Conservation (phyloP, 1,140 invertebrate genomes). For the Augochlora pura region DNA sequence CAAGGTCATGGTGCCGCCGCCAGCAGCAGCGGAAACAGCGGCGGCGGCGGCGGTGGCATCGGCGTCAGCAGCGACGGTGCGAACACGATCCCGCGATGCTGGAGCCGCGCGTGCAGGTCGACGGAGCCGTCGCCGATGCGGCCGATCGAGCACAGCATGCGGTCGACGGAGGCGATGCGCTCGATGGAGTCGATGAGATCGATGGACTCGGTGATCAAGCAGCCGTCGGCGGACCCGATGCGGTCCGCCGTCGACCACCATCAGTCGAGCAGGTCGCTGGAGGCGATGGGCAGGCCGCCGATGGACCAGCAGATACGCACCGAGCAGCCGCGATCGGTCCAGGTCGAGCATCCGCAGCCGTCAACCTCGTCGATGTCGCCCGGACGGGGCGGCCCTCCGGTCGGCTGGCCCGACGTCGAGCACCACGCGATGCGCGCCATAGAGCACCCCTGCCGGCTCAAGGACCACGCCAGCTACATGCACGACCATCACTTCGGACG, state of each 20-base stretch:
- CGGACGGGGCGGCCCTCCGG: constrained; percentile 23
- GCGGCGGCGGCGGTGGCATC: neutral
- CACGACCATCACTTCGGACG: constrained; percentile 72
- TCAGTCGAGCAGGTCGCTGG: constrained; percentile 69
- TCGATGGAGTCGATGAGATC: constrained; percentile 79
- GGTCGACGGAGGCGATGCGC: constrained; percentile 75
- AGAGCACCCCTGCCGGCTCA: constrained; percentile 74
- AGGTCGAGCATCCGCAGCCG: constrained; percentile 41
- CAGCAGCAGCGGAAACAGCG: neutral
- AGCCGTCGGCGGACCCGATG: constrained; percentile 59
- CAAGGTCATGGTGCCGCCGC: constrained; percentile 68
- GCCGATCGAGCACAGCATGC: constrained; percentile 76
- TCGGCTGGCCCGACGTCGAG: constrained; percentile 55
- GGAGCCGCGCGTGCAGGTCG: constrained; percentile 77
- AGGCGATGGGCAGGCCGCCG: constrained; percentile 63
- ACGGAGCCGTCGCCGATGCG: constrained; percentile 78
- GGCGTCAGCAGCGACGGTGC: constrained; percentile 28
- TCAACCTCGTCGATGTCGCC: constrained; percentile 53
- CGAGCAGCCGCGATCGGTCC: constrained; percentile 65
- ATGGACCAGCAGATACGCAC: constrained; percentile 68
- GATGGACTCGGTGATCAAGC: constrained; percentile 72
- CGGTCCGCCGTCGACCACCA: constrained; percentile 58
- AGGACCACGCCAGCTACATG: constrained; percentile 71
- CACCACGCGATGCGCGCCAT: constrained; percentile 68
- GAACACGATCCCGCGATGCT: constrained; percentile 69